Evolutionary conservation across 2,888 invertebrate species (phyloP).

Genomic region (Pinctada fucata): DNA sequence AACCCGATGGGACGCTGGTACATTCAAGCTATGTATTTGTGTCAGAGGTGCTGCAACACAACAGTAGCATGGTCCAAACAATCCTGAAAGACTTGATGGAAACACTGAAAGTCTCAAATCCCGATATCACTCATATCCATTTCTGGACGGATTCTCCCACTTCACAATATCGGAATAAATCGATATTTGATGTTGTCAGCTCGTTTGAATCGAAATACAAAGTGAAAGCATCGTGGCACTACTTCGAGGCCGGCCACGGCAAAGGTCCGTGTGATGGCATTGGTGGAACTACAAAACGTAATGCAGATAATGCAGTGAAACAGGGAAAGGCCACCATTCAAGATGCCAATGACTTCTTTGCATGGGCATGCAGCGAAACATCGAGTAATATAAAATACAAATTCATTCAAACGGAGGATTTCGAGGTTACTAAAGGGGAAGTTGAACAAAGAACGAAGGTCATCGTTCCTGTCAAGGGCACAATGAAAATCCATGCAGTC

Average conservation of each 20-base stretch:
- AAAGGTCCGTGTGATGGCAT: slow-evolving; percentile 35
- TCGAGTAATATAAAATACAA: neutral
- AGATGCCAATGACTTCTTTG: slow-evolving; percentile 9
- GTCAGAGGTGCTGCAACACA: slow-evolving; percentile 35
- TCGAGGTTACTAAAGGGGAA: neutral
- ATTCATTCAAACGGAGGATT: neutral
- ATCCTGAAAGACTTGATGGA: slow-evolving; percentile 32
- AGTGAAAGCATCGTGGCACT: slow-evolving; percentile 42
- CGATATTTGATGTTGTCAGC: slow-evolving; percentile 37
- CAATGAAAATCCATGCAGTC: neutral
- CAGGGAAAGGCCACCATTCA: slow-evolving; percentile 14
- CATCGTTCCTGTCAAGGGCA: slow-evolving; percentile 3
- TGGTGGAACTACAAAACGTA: slow-evolving; percentile 40
- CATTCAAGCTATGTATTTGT: slow-evolving; percentile 42
- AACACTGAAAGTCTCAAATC: slow-evolving; percentile 16
- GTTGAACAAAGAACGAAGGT: neutral
- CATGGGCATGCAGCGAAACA: neutral
- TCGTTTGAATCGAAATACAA: slow-evolving; percentile 30
- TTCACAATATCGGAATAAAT: slow-evolving; percentile 47
- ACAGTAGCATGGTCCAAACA: slow-evolving; percentile 22
- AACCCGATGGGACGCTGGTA: neutral
- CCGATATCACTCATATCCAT: slow-evolving; percentile 22
- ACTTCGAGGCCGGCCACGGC: slow-evolving; percentile 44
- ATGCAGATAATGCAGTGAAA: slow-evolving; percentile 40
- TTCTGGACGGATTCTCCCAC: slow-evolving; percentile 49